Base-by-base conservation (phyloP, 2,888 invertebrate genomes). In the Eueremaeus valkanovi region DNA sequence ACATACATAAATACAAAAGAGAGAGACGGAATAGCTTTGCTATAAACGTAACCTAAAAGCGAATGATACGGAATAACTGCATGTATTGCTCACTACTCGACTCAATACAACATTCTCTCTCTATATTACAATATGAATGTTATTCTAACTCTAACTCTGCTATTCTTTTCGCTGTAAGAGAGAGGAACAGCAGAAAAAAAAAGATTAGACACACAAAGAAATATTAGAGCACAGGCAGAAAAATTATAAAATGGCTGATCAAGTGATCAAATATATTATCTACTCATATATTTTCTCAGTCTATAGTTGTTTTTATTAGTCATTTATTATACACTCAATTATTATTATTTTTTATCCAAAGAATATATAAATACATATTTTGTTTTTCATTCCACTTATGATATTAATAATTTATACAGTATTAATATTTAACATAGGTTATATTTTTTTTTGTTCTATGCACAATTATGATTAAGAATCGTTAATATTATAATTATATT, bases 181-280 rank as follows among this genome's bases (percentile, higher is more conserved):
- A 51, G 51, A n/a, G 21, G 6, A n/a, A 36, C 36, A 36, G 45
- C 45, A 45, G 55, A 55, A 9, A 24, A 55, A 55, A 51, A 55
- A 55, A 55, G 55, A 55, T 55, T 55, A 55, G 27, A 55, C 55
- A 55, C 55, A 55, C n/a, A n/a, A 55, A 55, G 55, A 55, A 55
- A 55, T 55, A 27, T 55, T 55, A 45, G 45, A 27, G 55, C 27
- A 24, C 55, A 55, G 16, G 11, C 55, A 55, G 24, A 55, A 51
- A 45, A 55, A 55, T 55, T 55, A 55, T 55, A 55, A 55, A 55
- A 55, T 55, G 55, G 24, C 55, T 51, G 55, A 55, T 55, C 55
- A 55, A 55, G 27, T 51, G 55, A 55, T 55, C 55, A 55, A 55
- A 55, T 55, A 55, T 27, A 45, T 45, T 45, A 45, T n/a, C n/a